A percentile compares a stretch with the other conserved stretches of the same genome.
Evolutionary conservation across 53 echinoderm and acorn worm species (phyloP).

Genomic region (Temnopleurus reevesii): DNA sequence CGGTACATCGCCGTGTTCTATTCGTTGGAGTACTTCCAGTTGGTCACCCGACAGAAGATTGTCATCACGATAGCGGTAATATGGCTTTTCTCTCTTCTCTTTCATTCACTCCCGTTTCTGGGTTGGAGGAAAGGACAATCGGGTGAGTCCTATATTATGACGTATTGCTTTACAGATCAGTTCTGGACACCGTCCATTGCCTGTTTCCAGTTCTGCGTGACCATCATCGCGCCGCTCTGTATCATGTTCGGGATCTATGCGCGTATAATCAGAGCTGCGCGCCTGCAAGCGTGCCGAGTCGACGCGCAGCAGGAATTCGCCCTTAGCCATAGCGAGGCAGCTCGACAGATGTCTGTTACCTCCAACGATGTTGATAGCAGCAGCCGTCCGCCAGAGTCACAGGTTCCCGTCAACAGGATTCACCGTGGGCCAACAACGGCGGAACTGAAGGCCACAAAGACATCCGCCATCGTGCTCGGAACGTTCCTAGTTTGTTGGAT

Average conservation of each 20-base stretch:
- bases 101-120: constrained; percentile 49
- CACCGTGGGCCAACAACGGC: not conserved
- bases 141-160: not conserved
- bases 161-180: constrained; percentile 68
- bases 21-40: constrained; percentile 50
- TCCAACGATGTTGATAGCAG: not conserved
- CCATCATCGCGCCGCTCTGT: constrained; percentile 14
- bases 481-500: constrained; percentile 63
- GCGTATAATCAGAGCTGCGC: constrained; percentile 56
- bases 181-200: constrained; percentile 49
- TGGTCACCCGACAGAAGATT: constrained; percentile 41
- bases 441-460: constrained; percentile 63
- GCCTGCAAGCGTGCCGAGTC: constrained; percentile 59
- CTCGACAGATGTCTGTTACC: not conserved
- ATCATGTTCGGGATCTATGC: constrained; percentile 52
- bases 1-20: constrained; percentile 61
- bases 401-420: not conserved
- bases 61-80: not conserved
- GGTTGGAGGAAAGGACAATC: constrained; percentile 53
- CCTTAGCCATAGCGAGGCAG: not conserved
- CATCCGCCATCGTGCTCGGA: constrained; percentile 61
- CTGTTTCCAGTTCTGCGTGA: constrained; percentile 13
- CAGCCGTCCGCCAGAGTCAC: not conserved
- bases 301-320: not conserved
- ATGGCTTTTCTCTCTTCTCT: constrained; percentile 21